A percentile compares a stretch with the other conserved stretches of the same genome.
Evolutionary conservation across 2,888 invertebrate genomes (phyloP).

Genomic region (Odontocerum albicorne): DNA sequence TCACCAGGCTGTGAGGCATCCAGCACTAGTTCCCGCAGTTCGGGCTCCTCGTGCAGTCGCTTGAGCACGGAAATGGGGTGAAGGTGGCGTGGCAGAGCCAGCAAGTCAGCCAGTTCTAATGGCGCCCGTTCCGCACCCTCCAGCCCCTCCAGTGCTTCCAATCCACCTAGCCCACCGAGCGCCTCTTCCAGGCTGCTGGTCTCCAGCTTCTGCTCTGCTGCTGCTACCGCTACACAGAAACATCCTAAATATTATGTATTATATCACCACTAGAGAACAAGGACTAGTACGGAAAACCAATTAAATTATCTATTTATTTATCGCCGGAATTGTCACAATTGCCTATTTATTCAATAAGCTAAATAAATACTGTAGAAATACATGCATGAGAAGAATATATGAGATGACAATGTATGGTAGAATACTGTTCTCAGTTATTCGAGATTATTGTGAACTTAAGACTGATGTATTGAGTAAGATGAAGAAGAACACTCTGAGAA

Average conservation of each 20-base stretch:
- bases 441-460: no score
- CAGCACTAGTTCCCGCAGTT: constrained; percentile 27
- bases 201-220: constrained; percentile 33
- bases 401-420: no score
- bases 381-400: no score
- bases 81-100: constrained; percentile 22
- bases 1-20: constrained; percentile 24
- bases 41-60: constrained; percentile 30
- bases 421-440: no score
- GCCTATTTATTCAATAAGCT: no score
- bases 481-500: no score
- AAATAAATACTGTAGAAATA: no score
- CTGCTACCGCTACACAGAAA: constrained; percentile 27
- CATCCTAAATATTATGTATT: no score
- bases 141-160: constrained; percentile 45
- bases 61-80: constrained; percentile 30
- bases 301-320: no score
- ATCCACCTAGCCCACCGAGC: constrained; percentile 44
- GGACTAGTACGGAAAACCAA: no score
- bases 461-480: neutral
- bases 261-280: no score
- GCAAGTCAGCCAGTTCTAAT: constrained; percentile 19
- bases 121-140: constrained; percentile 40
- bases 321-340: no score
- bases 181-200: constrained; percentile 43